Evolutionary conservation across 2,113 vertebrate species (phyloP).

Genomic region (Tachycineta bicolor): DNA sequence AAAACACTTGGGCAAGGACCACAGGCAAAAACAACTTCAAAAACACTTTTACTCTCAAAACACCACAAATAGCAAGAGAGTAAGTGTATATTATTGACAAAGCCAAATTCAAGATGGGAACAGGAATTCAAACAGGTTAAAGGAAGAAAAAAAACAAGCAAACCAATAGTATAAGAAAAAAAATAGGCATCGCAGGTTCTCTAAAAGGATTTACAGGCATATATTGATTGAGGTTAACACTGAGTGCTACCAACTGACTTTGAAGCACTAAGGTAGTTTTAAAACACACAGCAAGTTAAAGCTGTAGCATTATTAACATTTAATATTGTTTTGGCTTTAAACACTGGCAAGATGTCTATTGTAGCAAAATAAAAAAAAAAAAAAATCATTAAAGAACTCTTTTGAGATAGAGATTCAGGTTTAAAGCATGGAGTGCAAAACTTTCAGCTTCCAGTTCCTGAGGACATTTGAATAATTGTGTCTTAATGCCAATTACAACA

Average conservation of each 20-base stretch:
- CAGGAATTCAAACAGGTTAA: background rate
- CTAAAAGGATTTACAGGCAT: background rate
- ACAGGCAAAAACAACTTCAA: conserved; percentile 43
- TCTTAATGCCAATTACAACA: background rate
- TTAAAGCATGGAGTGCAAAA: background rate
- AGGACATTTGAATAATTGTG: background rate
- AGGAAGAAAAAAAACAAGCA: background rate
- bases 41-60: conserved; percentile 43
- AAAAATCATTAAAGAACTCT: background rate
- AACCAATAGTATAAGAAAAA: background rate
- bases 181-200: background rate
- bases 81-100: background rate
- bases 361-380: background rate
- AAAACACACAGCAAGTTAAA: background rate
- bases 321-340: conserved; percentile 15
- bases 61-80: background rate
- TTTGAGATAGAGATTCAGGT: background rate
- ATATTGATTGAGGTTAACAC: background rate
- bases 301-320: background rate
- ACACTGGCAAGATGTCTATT: background rate
- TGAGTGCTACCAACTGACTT: background rate
- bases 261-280: background rate
- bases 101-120: background rate
- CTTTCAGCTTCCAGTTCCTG: background rate
- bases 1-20: conserved; percentile 40